phyloP scores from a whole-genome alignment of 2,888 invertebrate species.

The Physocephala rufipes region DNA sequence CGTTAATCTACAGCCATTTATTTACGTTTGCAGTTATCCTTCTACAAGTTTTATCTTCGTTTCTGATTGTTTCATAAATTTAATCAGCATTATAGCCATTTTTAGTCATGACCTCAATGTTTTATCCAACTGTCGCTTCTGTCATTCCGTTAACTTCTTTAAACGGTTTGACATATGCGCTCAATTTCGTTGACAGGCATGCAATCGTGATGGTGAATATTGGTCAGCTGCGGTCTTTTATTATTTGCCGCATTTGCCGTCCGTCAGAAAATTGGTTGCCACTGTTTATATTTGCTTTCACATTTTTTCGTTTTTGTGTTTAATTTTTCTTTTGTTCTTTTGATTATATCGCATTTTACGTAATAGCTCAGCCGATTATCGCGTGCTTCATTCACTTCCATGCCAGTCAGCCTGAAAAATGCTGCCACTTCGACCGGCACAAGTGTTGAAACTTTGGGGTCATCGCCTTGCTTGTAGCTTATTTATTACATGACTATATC shows the following conservation, averaged over 20 bases:
- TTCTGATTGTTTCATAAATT: too few relatives aligned
- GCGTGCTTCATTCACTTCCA: too few relatives aligned
- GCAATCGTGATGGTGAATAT: conserved; percentile 22
- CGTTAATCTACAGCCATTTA: too few relatives aligned
- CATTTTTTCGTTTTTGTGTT: neutral
- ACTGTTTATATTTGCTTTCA: neutral
- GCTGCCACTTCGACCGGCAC: neutral
- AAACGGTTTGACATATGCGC: conserved; percentile 11
- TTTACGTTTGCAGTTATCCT: too few relatives aligned
- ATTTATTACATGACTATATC: conserved; percentile 4
- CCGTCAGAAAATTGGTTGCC: conserved; percentile 7
- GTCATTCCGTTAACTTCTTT: neutral
- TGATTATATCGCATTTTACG: too few relatives aligned
- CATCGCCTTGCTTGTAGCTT: neutral
- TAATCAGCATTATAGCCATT: too few relatives aligned
- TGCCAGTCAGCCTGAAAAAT: too few relatives aligned
- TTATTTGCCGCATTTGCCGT: conserved; percentile 26
- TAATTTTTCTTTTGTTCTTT: too few relatives aligned
- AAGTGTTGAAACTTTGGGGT: conserved; percentile 3
- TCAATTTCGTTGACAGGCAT: conserved; percentile 24
- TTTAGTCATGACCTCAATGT: neutral
- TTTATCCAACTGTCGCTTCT: neutral
- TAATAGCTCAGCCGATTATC: too few relatives aligned
- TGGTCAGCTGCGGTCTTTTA: conserved; percentile 11
- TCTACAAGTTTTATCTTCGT: too few relatives aligned